Percentiles rank a stretch among this genome's conserved stretches.
Evolutionary conservation across 1,140 invertebrate species (phyloP).

Genomic region (Cydia fagiglandana): DNA sequence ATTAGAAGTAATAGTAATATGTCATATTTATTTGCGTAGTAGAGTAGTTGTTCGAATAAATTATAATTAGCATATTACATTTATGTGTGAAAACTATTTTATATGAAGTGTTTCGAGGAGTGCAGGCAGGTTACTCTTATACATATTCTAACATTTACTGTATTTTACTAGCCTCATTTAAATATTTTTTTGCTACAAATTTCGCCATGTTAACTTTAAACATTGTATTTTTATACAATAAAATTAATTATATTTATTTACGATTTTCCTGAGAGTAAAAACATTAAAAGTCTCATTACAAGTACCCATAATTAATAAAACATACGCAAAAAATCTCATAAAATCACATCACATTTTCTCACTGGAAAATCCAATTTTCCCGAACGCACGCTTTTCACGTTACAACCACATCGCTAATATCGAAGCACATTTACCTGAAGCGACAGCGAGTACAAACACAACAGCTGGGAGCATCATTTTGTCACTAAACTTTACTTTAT

Average conservation of each 20-base stretch:
- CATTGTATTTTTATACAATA: too few species aligned
- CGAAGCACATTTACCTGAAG: conserved; percentile 25
- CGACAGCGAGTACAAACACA: conserved; percentile 28
- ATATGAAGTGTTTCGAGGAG: too few species aligned
- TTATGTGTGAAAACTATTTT: neutral
- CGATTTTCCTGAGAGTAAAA: too few species aligned
- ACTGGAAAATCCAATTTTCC: neutral
- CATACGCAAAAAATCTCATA: neutral
- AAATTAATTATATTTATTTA: too few species aligned
- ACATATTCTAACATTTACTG: neutral
- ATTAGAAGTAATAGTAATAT: neutral
- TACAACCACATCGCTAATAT: neutral
- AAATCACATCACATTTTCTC: conserved; percentile 9
- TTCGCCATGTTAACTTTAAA: neutral
- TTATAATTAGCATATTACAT: neutral
- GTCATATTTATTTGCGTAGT: conserved; percentile 19
- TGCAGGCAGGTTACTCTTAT: neutral
- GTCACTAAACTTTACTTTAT: conserved; percentile 40
- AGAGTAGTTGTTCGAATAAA: conserved; percentile 20
- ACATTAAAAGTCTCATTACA: neutral
- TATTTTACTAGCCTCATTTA: too few species aligned
- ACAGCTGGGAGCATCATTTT: conserved; percentile 22
- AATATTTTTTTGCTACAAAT: too few species aligned
- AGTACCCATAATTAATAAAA: neutral
- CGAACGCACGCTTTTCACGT: neutral